These are phyloP conservation scores for Argyrosomus regius DNA, from an alignment of 2,797 vertebrate genomes.

Conservation along the genomic window DNA sequence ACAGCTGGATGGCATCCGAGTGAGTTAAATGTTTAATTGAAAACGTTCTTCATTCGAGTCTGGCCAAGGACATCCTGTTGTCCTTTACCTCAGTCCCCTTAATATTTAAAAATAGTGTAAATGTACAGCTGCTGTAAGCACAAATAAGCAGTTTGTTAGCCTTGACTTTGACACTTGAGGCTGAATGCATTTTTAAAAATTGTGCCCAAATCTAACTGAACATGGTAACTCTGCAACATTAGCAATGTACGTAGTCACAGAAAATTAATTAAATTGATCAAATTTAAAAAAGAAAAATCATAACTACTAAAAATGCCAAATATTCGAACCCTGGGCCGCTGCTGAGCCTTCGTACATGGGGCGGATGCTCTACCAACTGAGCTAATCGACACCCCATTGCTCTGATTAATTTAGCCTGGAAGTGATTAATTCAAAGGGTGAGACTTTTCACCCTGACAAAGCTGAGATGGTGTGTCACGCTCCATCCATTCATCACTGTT, in stretches of 20 bases:
- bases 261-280: neutral
- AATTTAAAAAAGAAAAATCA: too few species aligned
- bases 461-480: neutral
- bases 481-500: conserved; percentile 14
- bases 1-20: neutral
- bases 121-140: neutral
- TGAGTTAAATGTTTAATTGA: neutral
- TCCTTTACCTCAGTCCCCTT: neutral
- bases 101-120: too few species aligned
- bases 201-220: neutral
- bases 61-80: neutral
- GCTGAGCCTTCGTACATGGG: too few species aligned
- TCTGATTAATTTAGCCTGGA: neutral
- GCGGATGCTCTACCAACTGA: too few species aligned
- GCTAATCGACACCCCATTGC: too few species aligned
- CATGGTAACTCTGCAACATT: neutral
- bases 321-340: too few species aligned
- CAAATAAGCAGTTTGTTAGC: neutral
- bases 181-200: too few species aligned
- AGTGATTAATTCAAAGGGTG: neutral
- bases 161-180: neutral
- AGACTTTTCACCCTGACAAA: neutral
- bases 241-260: neutral
- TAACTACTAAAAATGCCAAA: too few species aligned
- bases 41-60: neutral